Evolutionary conservation across 1,140 invertebrate species (phyloP).

Genomic region (Liolophura sinensis): DNA sequence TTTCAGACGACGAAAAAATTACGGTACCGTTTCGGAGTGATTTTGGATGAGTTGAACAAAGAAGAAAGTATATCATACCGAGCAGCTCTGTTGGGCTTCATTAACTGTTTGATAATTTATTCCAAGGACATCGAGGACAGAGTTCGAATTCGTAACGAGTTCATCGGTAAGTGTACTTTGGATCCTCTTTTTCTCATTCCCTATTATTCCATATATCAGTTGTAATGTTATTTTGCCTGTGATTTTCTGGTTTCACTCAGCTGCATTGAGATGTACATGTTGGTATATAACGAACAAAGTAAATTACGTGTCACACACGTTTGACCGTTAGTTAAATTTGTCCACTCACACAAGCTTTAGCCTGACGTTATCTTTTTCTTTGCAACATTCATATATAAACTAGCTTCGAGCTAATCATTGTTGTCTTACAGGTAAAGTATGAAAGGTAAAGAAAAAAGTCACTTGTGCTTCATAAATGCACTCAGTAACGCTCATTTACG

Average conservation of each 20-base stretch:
- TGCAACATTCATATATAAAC: no score
- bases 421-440: no score
- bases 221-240: neutral
- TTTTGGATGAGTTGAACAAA: conserved; percentile 59
- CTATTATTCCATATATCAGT: neutral
- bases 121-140: conserved; percentile 54
- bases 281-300: no score
- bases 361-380: no score
- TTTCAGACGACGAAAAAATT: conserved; percentile 43
- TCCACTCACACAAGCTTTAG: no score
- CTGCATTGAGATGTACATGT: neutral
- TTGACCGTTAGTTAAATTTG: no score
- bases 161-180: conserved; percentile 57
- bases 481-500: no score
- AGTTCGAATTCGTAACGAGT: conserved; percentile 60
- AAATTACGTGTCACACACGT: no score
- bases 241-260: neutral
- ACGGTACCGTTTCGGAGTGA: conserved; percentile 58
- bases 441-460: no score
- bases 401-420: no score
- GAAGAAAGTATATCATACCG: conserved; percentile 56
- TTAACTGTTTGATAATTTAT: conserved; percentile 64
- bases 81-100: conserved; percentile 59
- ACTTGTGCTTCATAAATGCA: no score
- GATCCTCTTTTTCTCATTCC: neutral